A percentile compares a stretch with the other conserved stretches of the same genome.
These are phyloP conservation scores for Parauchenoglanis ngamensis DNA, from an alignment of 2,797 vertebrate species.

Conservation along the genomic window DNA sequence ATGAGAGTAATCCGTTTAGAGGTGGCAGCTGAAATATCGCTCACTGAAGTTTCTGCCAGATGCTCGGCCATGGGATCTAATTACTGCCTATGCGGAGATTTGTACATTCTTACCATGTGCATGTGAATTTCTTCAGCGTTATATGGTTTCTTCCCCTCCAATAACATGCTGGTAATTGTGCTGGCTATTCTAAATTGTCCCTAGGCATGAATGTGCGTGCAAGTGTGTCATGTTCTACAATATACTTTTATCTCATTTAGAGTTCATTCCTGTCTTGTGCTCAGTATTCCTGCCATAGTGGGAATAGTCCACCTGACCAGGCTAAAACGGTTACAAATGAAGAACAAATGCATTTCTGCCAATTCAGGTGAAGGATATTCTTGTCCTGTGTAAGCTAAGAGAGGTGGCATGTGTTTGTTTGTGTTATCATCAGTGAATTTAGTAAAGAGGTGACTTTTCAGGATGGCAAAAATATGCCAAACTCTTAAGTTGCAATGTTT, in stretches of 20 bases:
- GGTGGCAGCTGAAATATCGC: not conserved
- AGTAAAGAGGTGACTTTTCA: not conserved
- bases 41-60: not conserved
- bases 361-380: not conserved
- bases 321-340: not conserved
- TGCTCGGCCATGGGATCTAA: not conserved
- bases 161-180: not conserved
- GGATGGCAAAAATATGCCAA: not conserved
- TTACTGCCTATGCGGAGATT: not conserved
- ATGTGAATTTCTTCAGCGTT: not conserved
- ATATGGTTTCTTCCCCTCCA: not conserved
- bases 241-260: not conserved
- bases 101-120: not conserved
- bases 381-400: not conserved
- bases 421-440: not conserved
- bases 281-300: not conserved
- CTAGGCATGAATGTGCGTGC: not conserved
- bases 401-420: not conserved
- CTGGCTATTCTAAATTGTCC: no score
- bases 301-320: not conserved
- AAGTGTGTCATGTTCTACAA: not conserved
- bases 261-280: not conserved
- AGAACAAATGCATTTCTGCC: not conserved
- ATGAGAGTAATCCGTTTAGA: no score
- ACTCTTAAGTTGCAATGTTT: not conserved